Percentiles rank a stretch among this genome's conserved stretches.
These are phyloP conservation scores for Metaphire vulgaris DNA, from an alignment of 1,140 invertebrate species.

Conservation along the genomic window DNA sequence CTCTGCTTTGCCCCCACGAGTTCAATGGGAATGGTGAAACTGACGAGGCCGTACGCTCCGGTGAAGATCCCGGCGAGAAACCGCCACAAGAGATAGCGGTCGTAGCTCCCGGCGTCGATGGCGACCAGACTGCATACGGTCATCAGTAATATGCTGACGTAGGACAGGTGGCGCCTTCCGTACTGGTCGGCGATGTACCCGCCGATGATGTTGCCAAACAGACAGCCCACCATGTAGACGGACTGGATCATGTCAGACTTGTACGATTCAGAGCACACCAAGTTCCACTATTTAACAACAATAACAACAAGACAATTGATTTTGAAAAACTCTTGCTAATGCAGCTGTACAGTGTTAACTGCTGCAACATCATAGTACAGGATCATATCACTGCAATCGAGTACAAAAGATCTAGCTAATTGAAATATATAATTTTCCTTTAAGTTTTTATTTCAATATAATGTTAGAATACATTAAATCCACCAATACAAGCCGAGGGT, in stretches of 20 bases:
- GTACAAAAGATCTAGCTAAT: neutral
- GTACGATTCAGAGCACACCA: conserved; percentile 29
- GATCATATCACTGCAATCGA: neutral
- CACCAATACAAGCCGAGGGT: too few relatives aligned
- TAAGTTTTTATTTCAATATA: neutral
- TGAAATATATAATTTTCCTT: neutral
- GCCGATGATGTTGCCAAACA: conserved; percentile 26
- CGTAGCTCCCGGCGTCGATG: conserved; percentile 9
- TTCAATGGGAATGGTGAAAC: conserved; percentile 52
- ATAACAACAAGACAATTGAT: neutral
- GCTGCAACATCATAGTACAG: neutral
- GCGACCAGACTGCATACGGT: conserved; percentile 4
- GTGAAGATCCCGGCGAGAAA: conserved; percentile 20
- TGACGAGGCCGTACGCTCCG: conserved; percentile 26
- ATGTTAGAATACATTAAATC: neutral
- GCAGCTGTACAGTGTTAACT: too few relatives aligned
- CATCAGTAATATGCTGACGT: conserved; percentile 16
- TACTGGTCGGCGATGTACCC: conserved; percentile 30
- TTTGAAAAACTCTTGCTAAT: too few relatives aligned
- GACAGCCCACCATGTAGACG: conserved; percentile 26
- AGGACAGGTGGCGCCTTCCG: conserved; percentile 18
- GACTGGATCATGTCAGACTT: conserved; percentile 29
- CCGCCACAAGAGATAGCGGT: conserved; percentile 16
- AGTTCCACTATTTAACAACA: conserved; percentile 25
- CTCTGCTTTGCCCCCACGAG: conserved; percentile 68